These are phyloP conservation scores for Malurus elegans DNA, from an alignment of 2,113 vertebrate species.

Conservation along the genomic window DNA sequence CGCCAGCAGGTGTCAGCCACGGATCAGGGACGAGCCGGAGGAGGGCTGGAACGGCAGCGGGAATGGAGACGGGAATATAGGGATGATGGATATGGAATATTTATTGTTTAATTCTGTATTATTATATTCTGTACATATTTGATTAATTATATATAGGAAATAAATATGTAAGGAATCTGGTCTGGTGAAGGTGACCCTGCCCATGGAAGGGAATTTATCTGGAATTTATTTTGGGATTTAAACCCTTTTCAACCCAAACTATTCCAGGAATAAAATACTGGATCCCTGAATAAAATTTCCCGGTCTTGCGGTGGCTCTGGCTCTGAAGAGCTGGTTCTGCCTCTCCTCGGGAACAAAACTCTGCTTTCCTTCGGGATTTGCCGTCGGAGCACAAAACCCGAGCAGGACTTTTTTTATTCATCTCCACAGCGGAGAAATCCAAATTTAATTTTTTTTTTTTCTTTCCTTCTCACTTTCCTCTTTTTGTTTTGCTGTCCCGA, in stretches of 20 bases:
- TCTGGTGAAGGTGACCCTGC: background rate
- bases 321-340: accelerated
- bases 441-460: background rate
- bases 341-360: background rate
- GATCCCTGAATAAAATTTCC: background rate
- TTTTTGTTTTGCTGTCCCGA: background rate
- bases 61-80: background rate
- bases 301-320: background rate
- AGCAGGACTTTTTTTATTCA: background rate
- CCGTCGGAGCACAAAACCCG: background rate
- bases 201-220: background rate
- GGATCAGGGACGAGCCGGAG: background rate
- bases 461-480: background rate
- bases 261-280: background rate
- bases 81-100: accelerated
- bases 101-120: accelerated
- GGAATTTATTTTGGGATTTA: background rate
- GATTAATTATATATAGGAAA: background rate
- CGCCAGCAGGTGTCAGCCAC: conserved; percentile 40
- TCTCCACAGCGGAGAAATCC: background rate
- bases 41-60: accelerated
- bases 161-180: too few relatives aligned
- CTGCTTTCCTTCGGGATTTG: background rate
- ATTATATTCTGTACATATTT: accelerated
- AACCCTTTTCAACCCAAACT: background rate